Base-by-base conservation (phyloP, 1,140 invertebrate genomes). In the Sogatella furcifera region DNA sequence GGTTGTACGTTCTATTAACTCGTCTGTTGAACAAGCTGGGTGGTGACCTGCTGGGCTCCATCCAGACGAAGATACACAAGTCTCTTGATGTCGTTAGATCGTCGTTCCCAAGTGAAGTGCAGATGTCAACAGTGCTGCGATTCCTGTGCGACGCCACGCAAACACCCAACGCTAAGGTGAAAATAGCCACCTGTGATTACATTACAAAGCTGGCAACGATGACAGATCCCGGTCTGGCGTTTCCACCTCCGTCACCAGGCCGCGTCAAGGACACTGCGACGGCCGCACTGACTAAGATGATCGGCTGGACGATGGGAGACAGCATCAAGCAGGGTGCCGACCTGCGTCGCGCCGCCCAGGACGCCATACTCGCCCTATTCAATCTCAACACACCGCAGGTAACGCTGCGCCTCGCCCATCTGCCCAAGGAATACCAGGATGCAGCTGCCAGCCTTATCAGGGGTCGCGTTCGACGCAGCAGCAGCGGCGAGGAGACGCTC, bases 61-160 rank as follows among this genome's bases (percentile, higher is more conserved):
- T 95, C 61, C 88, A 93, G 69, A 83, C 81, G 41, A 97, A 97
- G 77, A 87, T 97, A 38, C 83, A 90, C 70, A 86, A 85, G 71
- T 91, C 89, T 0, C 74, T 97, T 52, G 89, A 94, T 62, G 80
- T 92, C 15, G 85, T 97, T 9, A 84, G 88, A 80, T 89, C 52
- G 19, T 60, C 59, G 8, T 60, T 60, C 31, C 59, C 59, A 10
- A 38, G 28, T 54, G 59, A 60, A 41, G 9, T 60, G 6, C 59
- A 60, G 41, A 55, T 60, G 52, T 55, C 52, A 17, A 41, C 59
- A 52, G 63, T 64, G 22, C 38, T 66, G 22, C 76, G 87, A 71
- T 93, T 94, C 74, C 76, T 97, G 15, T 85, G 86, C 49, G 94
- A 97, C 76, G 83, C 87, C 13, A 90, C 92, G 9, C 91, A 96